phyloP scores from a whole-genome alignment of 2,888 invertebrate genomes.

The Rhagium mordax region DNA sequence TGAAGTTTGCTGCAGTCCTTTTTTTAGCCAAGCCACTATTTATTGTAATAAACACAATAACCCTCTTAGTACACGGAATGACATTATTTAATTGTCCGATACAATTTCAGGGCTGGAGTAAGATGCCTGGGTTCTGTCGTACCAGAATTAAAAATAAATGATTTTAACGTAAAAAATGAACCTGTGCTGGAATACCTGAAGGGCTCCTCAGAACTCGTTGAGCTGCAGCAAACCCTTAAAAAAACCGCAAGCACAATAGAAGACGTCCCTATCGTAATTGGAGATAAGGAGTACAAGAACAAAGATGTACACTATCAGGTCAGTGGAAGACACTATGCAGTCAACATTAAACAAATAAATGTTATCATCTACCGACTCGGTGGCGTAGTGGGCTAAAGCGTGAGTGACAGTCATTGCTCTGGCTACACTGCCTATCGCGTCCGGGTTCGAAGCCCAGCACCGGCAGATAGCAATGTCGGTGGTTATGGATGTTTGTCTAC shows the following conservation, averaged over 20 bases:
- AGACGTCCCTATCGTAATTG: conserved; percentile 97
- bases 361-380: background rate
- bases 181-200: conserved; percentile 86
- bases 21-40: too few species aligned
- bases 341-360: background rate
- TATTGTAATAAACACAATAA: too few species aligned
- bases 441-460: too few species aligned
- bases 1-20: too few species aligned
- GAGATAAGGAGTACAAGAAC: conserved; percentile 88
- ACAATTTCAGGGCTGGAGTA: conserved; percentile 59
- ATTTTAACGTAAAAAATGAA: conserved; percentile 84
- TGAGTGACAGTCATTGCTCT: too few species aligned
- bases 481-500: too few species aligned
- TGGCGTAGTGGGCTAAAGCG: background rate
- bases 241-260: conserved; percentile 78
- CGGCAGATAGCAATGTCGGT: too few species aligned
- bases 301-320: conserved; percentile 85
- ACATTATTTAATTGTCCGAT: too few species aligned
- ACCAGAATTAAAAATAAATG: conserved; percentile 76
- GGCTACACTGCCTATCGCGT: too few species aligned
- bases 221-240: conserved; percentile 80
- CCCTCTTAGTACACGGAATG: too few species aligned
- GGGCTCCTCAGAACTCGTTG: conserved; percentile 85
- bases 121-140: conserved; percentile 78
- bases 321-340: conserved; percentile 57